Percentiles rank a stretch among this genome's conserved stretches.
Evolutionary conservation across 2,797 vertebrate genomes (phyloP).

Genomic region (Heteromormyrus szaboi): DNA sequence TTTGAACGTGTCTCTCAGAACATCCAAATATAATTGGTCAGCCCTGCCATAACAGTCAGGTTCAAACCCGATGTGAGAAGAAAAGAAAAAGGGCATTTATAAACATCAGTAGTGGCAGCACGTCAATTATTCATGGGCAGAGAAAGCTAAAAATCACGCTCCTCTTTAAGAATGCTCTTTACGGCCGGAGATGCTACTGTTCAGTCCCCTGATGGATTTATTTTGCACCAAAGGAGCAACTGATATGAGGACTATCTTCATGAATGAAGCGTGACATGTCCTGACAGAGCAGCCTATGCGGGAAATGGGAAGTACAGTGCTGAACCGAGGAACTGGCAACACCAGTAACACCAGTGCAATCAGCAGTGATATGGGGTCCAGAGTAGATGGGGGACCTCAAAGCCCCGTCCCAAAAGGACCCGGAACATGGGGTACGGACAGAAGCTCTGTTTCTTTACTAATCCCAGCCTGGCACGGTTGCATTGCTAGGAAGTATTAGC

Average conservation of each 20-base stretch:
- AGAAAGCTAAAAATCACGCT: constrained; percentile 49
- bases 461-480: not conserved
- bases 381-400: not conserved
- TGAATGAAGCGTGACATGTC: not conserved
- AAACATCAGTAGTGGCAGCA: constrained; percentile 36
- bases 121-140: constrained; percentile 63
- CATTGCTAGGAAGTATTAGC: not conserved
- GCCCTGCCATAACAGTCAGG: constrained; percentile 50
- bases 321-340: not conserved
- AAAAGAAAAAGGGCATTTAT: constrained; percentile 50
- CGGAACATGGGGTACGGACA: not conserved
- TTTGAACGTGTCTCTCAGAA: not conserved
- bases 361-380: not conserved
- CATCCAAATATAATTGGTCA: constrained; percentile 24
- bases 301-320: not conserved
- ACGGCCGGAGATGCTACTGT: constrained; percentile 19
- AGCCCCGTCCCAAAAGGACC: not conserved
- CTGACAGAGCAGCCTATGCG: not conserved
- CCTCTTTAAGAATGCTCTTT: constrained; percentile 43
- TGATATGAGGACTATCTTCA: not conserved
- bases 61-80: constrained; percentile 51
- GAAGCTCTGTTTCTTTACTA: not conserved
- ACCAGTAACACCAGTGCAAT: not conserved
- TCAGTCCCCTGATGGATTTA: constrained; percentile 13
- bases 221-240: constrained; percentile 29